These are phyloP conservation scores for Geotrypetes seraphini DNA, from an alignment of 2,797 vertebrate species.

Conservation along the genomic window DNA sequence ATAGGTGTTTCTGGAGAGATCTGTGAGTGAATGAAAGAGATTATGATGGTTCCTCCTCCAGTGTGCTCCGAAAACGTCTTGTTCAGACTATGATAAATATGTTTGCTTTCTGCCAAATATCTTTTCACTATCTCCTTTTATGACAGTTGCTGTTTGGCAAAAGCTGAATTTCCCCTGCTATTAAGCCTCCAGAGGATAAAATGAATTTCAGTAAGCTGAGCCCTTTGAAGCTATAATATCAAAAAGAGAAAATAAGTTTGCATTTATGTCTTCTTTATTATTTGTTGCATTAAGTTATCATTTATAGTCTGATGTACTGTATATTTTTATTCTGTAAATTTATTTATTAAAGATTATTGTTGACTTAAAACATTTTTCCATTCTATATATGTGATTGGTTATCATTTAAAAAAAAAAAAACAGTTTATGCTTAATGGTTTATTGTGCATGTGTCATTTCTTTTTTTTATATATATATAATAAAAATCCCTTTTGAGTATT, in stretches of 20 bases:
- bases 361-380: slow-evolving; percentile 1
- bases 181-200: too few species aligned
- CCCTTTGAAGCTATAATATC: slow-evolving; percentile 14
- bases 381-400: slow-evolving; percentile 15
- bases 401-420: slow-evolving; percentile 32
- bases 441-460: slow-evolving; percentile 40
- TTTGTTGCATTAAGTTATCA: slow-evolving; percentile 20
- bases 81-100: too few species aligned
- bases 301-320: slow-evolving; percentile 21
- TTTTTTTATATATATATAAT: slow-evolving; percentile 43
- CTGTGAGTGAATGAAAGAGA: too few species aligned
- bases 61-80: too few species aligned
- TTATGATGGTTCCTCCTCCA: too few species aligned
- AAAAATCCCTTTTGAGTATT: slow-evolving; percentile 47
- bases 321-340: slow-evolving; percentile 30
- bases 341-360: slow-evolving; percentile 20
- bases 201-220: too few species aligned
- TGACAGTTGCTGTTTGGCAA: too few species aligned
- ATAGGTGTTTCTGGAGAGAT: too few species aligned
- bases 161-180: too few species aligned
- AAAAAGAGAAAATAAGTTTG: background rate
- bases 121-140: too few species aligned
- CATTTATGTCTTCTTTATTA: slow-evolving; percentile 8
- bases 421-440: slow-evolving; percentile 34
- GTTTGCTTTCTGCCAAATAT: too few species aligned